Evolutionary conservation across 2,113 vertebrate genomes (phyloP).

Genomic region (Rhynchopsitta pachyrhyncha): DNA sequence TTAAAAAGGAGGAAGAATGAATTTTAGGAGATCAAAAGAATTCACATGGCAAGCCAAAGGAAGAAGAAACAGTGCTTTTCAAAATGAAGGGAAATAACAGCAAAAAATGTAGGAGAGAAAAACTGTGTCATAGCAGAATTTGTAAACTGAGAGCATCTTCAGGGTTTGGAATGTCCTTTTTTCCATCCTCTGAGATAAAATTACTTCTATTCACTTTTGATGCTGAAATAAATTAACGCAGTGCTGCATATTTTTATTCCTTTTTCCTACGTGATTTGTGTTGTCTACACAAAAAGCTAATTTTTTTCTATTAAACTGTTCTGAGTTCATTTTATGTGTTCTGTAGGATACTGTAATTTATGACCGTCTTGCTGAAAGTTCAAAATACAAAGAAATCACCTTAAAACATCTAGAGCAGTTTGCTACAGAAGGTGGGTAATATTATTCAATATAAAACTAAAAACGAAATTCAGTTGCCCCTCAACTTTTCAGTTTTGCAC

Average conservation of each 20-base stretch:
- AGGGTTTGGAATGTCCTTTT: neutral
- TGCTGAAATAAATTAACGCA: neutral
- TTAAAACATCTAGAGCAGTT: constrained; percentile 98
- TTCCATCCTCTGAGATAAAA: neutral
- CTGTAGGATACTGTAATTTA: constrained; percentile 96
- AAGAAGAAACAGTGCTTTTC: neutral
- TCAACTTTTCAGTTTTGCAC: neutral
- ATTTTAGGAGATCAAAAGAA: neutral
- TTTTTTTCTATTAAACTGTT: neutral
- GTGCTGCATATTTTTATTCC: neutral
- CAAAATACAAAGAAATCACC: constrained; percentile 97
- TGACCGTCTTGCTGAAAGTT: constrained; percentile 93
- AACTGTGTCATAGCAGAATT: neutral
- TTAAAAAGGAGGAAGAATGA: neutral
- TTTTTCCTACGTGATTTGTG: neutral
- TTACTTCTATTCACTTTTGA: neutral
- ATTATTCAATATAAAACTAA: neutral
- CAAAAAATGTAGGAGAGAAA: neutral
- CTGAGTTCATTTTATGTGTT: constrained; percentile 32
- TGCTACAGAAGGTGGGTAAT: constrained; percentile 91
- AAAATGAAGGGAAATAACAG: neutral
- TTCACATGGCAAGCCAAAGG: neutral
- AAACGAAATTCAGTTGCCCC: neutral
- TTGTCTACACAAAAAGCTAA: neutral
- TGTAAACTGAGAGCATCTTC: neutral